These are phyloP conservation scores for Mormyrus proboscirostris DNA, from an alignment of 2,797 vertebrate species.

Conservation along the genomic window DNA sequence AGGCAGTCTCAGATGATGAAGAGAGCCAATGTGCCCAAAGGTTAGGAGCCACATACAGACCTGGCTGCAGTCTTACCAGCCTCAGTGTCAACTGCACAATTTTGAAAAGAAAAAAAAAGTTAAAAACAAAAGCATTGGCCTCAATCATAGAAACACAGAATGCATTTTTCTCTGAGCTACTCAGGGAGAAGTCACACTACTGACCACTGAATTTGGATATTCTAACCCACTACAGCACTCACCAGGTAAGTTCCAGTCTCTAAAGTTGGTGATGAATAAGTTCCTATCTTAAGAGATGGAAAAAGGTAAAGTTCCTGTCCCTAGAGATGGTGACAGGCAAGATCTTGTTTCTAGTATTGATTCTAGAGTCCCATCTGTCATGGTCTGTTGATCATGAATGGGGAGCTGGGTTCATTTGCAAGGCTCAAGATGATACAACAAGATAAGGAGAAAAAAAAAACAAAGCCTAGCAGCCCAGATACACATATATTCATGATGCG, in stretches of 20 bases:
- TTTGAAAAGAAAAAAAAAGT: neutral
- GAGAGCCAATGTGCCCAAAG: constrained; percentile 62
- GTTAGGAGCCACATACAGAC: constrained; percentile 32
- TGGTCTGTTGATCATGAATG: neutral
- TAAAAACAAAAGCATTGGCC: neutral
- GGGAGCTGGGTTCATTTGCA: neutral
- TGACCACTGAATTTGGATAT: neutral
- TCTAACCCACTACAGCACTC: neutral
- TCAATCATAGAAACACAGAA: neutral
- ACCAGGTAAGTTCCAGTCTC: neutral
- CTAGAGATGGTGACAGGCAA: neutral
- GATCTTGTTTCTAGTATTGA: neutral
- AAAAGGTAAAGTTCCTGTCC: neutral
- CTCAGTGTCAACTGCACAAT: neutral
- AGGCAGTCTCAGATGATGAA: constrained; percentile 57
- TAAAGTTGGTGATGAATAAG: neutral
- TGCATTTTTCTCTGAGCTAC: neutral
- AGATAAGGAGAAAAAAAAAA: neutral
- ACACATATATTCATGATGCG: neutral
- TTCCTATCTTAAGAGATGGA: neutral
- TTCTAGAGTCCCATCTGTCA: neutral
- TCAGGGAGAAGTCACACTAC: neutral
- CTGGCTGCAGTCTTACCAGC: neutral
- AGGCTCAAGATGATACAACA: neutral
- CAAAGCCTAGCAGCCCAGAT: neutral